A percentile compares a stretch with the other conserved stretches of the same genome.
Conservation (phyloP, 2,113 vertebrate species). For the Lethenteron reissneri region DNA sequence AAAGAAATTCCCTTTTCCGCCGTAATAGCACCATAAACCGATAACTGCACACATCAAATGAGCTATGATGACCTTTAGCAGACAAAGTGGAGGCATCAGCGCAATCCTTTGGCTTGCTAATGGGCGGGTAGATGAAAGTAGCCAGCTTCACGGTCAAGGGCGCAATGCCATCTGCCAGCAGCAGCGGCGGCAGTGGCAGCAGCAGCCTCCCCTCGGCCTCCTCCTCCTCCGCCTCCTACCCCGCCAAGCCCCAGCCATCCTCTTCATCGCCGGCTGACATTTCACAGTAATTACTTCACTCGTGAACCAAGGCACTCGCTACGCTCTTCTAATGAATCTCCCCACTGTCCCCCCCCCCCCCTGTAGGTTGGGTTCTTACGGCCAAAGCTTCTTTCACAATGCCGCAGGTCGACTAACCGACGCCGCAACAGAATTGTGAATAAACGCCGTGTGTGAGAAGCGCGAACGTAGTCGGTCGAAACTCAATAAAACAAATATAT, state of each 20-base stretch:
- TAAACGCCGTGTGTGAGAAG: too few species aligned
- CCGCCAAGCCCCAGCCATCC: too few species aligned
- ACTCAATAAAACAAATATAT: too few species aligned
- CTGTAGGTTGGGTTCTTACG: background rate
- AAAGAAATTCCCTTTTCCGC: conserved; percentile 6
- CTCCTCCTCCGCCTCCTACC: too few species aligned
- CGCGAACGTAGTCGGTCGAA: too few species aligned
- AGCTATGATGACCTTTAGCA: conserved; percentile 6
- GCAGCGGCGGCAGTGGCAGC: background rate
- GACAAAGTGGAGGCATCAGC: conserved; percentile 6
- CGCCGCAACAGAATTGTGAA: too few species aligned
- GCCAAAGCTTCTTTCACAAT: too few species aligned
- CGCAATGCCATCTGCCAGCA: conserved; percentile 1
- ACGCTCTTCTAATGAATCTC: conserved; percentile 4
- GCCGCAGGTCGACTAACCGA: too few species aligned
- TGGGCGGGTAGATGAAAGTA: conserved; percentile 1
- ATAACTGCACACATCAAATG: conserved; percentile 6
- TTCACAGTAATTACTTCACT: conserved; percentile 5
- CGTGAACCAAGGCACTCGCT: conserved; percentile 1
- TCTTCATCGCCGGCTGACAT: conserved; percentile 3
- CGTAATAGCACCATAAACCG: conserved; percentile 7
- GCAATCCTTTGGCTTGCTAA: conserved; percentile 6
- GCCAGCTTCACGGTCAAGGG: conserved; percentile 1
- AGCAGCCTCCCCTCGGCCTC: too few species aligned
- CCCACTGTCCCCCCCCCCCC: background rate